Base-by-base conservation (phyloP, 2,797 vertebrate species). In the Premnoplex brunnescens region DNA sequence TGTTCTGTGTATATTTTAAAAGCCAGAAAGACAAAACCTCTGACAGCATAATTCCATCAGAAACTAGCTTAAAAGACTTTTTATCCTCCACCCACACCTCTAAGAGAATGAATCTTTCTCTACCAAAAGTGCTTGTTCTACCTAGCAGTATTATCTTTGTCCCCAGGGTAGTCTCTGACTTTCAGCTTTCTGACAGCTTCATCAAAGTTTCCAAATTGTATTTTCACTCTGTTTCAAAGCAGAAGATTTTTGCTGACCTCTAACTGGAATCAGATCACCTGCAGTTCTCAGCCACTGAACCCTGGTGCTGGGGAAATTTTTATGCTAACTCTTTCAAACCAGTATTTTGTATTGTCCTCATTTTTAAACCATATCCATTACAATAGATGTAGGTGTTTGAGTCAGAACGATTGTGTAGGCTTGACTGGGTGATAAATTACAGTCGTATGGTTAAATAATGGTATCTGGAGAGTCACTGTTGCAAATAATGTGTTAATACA, bases 161-260 rank as follows among this genome's bases (percentile, higher is more conserved):
- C 95, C 88, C 94, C 44, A 90, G 95, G 86, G 93, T 85, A 85
- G 90, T 94, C 62, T 93, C 78, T 97, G 95, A 94, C 85, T 97
- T 96, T 95, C 64, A 95, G 17, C 41, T 41, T 41, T 48, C 94
- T 97, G 94, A 97, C 82, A 96, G 74, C 62, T 97, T 96, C 92
- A 97, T 98, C 89, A 93, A 56, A 94, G n/a, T 88, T 96, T 93
- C 96, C 76, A 95, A 93, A 94, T 81, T 93, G 24, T 66, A 41
- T 17, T 84, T 89, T 93, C 86, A 24, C 26, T 30, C 51, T 83
- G 44, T 95, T 97, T 95, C 48, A 93, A 88, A 94, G 64, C 58
- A 91, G 39, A 77, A 76, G 15, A 89, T 81, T 92, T 91, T 92
- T 92, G 59, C 39, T 92, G 72, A 90, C 64, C 85, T 96, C 55